Base-by-base conservation (phyloP, 2,113 vertebrate genomes). In the Elgaria multicarinata region DNA sequence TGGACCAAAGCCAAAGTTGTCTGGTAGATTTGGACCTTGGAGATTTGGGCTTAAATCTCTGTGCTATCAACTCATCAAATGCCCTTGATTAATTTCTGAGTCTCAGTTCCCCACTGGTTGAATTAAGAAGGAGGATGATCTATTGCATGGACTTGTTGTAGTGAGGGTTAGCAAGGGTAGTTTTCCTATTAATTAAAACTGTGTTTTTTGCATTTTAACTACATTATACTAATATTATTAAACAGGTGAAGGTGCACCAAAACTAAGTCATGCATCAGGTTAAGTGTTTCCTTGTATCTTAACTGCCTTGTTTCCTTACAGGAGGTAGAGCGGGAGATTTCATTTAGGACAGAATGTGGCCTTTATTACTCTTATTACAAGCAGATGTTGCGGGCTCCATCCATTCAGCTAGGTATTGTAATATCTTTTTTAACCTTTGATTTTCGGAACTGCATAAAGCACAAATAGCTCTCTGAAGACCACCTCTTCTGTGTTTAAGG, bases 361-460 rank as follows among this genome's bases (percentile, higher is more conserved):
- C 97, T 99, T 9, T 99, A 99, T 97, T 99, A 99, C 93, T 99
- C 99, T 6, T 99, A 99, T 97, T 99, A 99, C 97, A 99, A 99
- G 92, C 98, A 99, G 95, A 98, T 99, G 98, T 93, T 99, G 89
- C 97, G 97, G 85, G 98, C 99, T 46, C 97, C 99, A 1, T 98
- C 98, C 87, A 97, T 99, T 93, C 94, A 96, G 81, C 97, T 98
- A 98, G 99, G 99, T 99, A 98, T 13, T 92, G 92, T 77, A 39
- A 55, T 12, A 6, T 33, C 42, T 33, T 33, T 62, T 42, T 69
- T 62, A 44, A 4, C 0, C 33, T 16, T 79, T 55, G 33, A 31
- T 44, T 82, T 89, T 76, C 22, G 76, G 58, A 87, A 77, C 39
- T 64, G 55, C 31, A 39, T 66, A 26, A 83, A 36, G 24, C n/a